A percentile compares a stretch with the other conserved stretches of the same genome.
Conservation (phyloP, 2,797 vertebrate species). For the Tokudaia muenninki region DNA sequence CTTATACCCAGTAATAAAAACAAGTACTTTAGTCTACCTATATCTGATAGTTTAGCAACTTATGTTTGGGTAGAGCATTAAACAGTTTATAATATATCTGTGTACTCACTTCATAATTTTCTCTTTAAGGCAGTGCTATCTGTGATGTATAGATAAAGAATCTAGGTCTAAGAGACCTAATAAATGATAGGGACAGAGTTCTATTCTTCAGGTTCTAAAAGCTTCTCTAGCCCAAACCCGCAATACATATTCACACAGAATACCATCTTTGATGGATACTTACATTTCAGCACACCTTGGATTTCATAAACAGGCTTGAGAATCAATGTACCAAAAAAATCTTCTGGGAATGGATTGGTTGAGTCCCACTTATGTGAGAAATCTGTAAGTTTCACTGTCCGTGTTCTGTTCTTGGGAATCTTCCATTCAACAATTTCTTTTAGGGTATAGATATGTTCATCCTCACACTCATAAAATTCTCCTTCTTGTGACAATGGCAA, state of each 20-base stretch:
- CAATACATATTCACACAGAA: neutral
- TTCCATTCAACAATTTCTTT: slow-evolving; percentile 92
- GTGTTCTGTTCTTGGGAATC: slow-evolving; percentile 89
- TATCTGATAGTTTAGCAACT: neutral
- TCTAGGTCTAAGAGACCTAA: neutral
- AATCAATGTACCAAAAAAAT: slow-evolving; percentile 87
- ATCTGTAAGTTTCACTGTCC: slow-evolving; percentile 88
- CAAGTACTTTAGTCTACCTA: neutral
- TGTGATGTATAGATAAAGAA: neutral
- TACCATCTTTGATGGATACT: slow-evolving; percentile 83
- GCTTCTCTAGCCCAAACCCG: neutral
- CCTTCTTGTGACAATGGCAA: slow-evolving; percentile 89
- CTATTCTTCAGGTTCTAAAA: neutral
- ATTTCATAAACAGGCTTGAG: slow-evolving; percentile 92
- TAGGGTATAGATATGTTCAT: slow-evolving; percentile 92
- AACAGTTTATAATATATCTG: neutral
- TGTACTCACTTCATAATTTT: neutral
- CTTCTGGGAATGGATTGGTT: slow-evolving; percentile 85
- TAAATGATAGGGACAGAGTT: neutral
- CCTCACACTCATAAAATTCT: slow-evolving; percentile 91
- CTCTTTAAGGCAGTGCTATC: neutral
- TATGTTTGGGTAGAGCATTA: neutral
- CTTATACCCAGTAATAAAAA: slow-evolving; percentile 16
- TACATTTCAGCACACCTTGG: slow-evolving; percentile 91
- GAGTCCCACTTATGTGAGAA: slow-evolving; percentile 80